Percentiles rank a stretch among this genome's conserved stretches.
Conservation (phyloP, 1,140 invertebrate genomes). For the Pogonus chalceus region DNA sequence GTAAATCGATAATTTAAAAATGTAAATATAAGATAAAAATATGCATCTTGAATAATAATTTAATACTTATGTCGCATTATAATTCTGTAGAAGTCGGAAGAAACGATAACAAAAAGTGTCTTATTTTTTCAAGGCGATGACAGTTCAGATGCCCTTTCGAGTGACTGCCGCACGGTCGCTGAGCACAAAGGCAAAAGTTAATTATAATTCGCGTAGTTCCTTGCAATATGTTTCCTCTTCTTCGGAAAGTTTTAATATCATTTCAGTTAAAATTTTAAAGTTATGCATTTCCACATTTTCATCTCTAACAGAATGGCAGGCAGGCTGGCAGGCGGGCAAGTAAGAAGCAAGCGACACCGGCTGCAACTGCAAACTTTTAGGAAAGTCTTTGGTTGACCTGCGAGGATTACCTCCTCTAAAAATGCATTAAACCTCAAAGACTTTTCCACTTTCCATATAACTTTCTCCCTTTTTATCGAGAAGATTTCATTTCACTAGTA, state of each 20-base stretch:
- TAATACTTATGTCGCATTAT: no score
- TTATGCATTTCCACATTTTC: constrained; percentile 4
- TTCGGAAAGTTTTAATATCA: constrained; percentile 6
- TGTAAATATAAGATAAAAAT: no score
- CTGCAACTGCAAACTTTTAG: background rate
- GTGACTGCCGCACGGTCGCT: background rate
- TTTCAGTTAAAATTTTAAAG: constrained; percentile 4
- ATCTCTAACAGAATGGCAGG: no score
- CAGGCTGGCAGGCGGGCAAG: no score
- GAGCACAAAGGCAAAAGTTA: background rate
- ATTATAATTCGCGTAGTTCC: background rate
- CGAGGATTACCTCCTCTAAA: background rate
- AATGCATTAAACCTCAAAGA: background rate
- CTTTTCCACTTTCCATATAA: background rate
- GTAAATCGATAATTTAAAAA: no score
- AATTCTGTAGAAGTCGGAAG: no score
- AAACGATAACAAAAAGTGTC: no score
- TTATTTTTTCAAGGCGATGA: background rate
- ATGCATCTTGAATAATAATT: no score
- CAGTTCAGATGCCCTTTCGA: background rate
- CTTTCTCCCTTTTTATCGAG: background rate
- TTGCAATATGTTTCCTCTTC: constrained; percentile 1
- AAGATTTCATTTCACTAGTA: background rate
- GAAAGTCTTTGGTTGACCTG: background rate
- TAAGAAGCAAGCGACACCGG: background rate